Evolutionary conservation across 2,113 vertebrate genomes (phyloP), one percentile per base, ranked within the genome.

Genomic region (Myotis yumanensis): DNA sequence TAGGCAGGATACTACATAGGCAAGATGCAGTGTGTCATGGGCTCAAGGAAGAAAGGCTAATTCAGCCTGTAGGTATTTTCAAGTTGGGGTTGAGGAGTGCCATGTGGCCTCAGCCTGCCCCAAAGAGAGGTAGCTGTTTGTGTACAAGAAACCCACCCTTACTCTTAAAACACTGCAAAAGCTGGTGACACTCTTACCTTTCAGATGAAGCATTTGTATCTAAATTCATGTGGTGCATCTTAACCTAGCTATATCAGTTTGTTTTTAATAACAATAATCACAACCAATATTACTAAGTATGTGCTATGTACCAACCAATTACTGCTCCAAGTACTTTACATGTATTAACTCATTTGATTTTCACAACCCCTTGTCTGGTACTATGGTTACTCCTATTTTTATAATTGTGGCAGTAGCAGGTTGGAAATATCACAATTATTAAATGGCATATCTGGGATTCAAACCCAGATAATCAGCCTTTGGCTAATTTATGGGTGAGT

Each of bases 141-240:
- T 89, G 4, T 28, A 15, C 18, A 28, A 69, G 66, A 51, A 81
- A 46, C 62, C 35, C 22, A 25, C 35, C 4, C 7, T 83, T 79
- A 30, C 28, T 32, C 51, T 51, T 52, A 83, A 80, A 48, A 87
- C 7, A 43, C 16, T 77, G 43, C 54, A 28, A 87, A 72, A 79
- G 35, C 52, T 75, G 40, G 68, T 59, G 23, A 37, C 8, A n/a
- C 59, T 62, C 6, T 92, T 84, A 57, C 4, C 25, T 89, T 85
- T 66, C 80, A 92, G 52, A 48, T 86, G 80, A 92, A 71, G 51
- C 51, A 57, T 86, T 92, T 95, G 51, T 66, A 15, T 89, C 40
- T 89, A 32, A 85, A 86, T 89, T 68, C 79, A 92, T 71, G 80
- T 25, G 66, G 18, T 46, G 4, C 30, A 12, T 80, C 37, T 88